phyloP scores from a whole-genome alignment of 53 echinoderm and acorn worm species.

The Hippasteria phrygiana region DNA sequence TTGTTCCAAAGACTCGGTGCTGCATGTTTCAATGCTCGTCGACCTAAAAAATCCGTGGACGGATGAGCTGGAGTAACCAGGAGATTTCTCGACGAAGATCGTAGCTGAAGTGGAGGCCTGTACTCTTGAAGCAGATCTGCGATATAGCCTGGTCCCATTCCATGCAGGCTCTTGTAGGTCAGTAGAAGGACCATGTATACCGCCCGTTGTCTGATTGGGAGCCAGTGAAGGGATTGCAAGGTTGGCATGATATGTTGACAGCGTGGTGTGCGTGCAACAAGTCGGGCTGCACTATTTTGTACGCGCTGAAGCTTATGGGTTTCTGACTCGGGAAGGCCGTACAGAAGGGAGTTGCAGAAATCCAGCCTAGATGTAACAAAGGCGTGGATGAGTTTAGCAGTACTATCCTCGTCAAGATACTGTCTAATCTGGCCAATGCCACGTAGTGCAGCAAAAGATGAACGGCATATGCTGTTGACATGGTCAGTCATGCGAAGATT shows the following conservation, averaged over 20 bases:
- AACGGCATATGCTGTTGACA: not conserved
- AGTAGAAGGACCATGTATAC: slow-evolving; percentile 27
- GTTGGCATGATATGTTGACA: slow-evolving; percentile 21
- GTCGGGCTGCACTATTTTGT: slow-evolving; percentile 62
- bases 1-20: not conserved
- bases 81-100: slow-evolving; percentile 29
- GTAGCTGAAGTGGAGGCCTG: slow-evolving; percentile 1
- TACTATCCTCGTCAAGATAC: slow-evolving; percentile 28
- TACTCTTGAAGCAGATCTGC: slow-evolving; percentile 35
- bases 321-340: slow-evolving; percentile 26
- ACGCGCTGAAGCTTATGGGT: slow-evolving; percentile 46
- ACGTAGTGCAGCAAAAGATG: slow-evolving; percentile 23
- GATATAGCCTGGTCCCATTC: slow-evolving; percentile 29
- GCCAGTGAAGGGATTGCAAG: slow-evolving; percentile 49
- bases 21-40: slow-evolving; percentile 27
- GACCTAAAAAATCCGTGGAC: not conserved
- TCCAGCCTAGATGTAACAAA: slow-evolving; percentile 51
- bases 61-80: not conserved
- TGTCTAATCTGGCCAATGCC: slow-evolving; percentile 23
- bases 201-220: slow-evolving; percentile 20
- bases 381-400: slow-evolving; percentile 44
- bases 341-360: slow-evolving; percentile 30
- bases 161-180: slow-evolving; percentile 61
- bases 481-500: slow-evolving; percentile 49
- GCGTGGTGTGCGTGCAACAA: slow-evolving; percentile 18